A percentile compares a stretch with the other conserved stretches of the same genome.
These are phyloP conservation scores for Sinocyclocheilus grahami DNA, from an alignment of 2,113 vertebrate genomes.

Conservation along the genomic window DNA sequence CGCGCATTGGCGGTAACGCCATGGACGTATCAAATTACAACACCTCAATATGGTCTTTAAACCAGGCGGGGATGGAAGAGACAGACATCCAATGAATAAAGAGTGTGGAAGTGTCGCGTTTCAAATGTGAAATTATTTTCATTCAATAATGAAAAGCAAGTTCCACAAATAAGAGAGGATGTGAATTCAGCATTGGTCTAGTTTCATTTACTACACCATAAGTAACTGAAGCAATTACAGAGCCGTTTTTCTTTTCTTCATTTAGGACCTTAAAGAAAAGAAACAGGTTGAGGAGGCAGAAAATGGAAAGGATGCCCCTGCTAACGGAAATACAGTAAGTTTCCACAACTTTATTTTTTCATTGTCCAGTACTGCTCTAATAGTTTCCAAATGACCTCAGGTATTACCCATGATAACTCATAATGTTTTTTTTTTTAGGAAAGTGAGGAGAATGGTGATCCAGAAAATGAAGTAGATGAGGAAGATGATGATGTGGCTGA, in stretches of 20 bases:
- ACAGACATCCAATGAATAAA: slow-evolving; percentile 54
- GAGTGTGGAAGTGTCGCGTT: slow-evolving; percentile 52
- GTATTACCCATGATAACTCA: background rate
- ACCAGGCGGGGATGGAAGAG: slow-evolving; percentile 46
- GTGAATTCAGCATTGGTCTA: background rate
- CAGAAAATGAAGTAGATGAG: slow-evolving; percentile 72
- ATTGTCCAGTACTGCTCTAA: background rate
- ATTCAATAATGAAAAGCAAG: slow-evolving; percentile 30
- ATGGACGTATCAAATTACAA: slow-evolving; percentile 61
- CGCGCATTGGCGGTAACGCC: slow-evolving; percentile 39
- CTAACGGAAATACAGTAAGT: slow-evolving; percentile 88
- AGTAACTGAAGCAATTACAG: slow-evolving; percentile 12
- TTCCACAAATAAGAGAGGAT: background rate
- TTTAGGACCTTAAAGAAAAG: slow-evolving; percentile 92
- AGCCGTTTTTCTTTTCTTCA: background rate
- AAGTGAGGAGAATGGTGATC: slow-evolving; percentile 72
- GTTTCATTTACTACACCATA: background rate
- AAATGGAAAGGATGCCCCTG: slow-evolving; percentile 85
- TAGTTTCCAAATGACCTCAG: background rate
- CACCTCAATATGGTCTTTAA: slow-evolving; percentile 47
- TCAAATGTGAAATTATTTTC: slow-evolving; percentile 48
- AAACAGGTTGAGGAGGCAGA: slow-evolving; percentile 86
- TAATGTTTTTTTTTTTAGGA: slow-evolving; percentile 50
- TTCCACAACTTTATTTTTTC: background rate
- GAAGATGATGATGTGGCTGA: slow-evolving; percentile 70